Evolutionary conservation across 1,140 invertebrate species (phyloP), one percentile per base, ranked within the genome.

Genomic region (Drosophila nikananu): DNA sequence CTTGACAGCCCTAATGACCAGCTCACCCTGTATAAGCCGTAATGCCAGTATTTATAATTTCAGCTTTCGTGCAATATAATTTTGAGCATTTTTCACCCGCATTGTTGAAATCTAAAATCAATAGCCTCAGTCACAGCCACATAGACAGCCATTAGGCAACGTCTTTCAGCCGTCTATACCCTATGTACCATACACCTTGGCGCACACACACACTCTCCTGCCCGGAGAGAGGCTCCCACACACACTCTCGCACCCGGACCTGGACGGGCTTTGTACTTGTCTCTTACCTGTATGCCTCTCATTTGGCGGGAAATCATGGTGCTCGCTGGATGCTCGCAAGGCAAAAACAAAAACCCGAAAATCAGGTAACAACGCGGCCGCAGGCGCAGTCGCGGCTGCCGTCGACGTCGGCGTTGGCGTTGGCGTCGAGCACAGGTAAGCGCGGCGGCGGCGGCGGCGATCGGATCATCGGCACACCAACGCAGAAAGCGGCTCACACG

Each of bases 21-120:
- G 27, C 15, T 10, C 80, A 87, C 84, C 72, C 83, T 78, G 80
- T 86, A 76, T 71, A 7, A 2, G 10, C 1, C 19, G 63, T 74
- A 75, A 77, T 73, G 77, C 60, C 59, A 75, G 67, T 63, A 66
- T 89, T 81, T 70, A 72, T 90, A 73, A 89, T 81, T 81, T 82
- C 35, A 82, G 70, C 68, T 65, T 81, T 81, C 79, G 79, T 86
- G 77, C 70, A 86, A 86, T 82, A 86, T 86, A 86, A 86, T 80
- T 89, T 89, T 65, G 72, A 90, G 80, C 78, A 89, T 89, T 89
- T 89, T 90, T 90, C 86, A 89, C 86, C 86, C 86, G 86, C 86
- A 89, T 84, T 89, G 86, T 90, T 81, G 75, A 89, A 89, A 89
- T 82, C 76, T 55, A 82, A 89, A 89, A 89, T 89, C 86, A 89